These are phyloP conservation scores for Xiphophorus couchianus DNA, from an alignment of 2,113 vertebrate species.

Conservation along the genomic window DNA sequence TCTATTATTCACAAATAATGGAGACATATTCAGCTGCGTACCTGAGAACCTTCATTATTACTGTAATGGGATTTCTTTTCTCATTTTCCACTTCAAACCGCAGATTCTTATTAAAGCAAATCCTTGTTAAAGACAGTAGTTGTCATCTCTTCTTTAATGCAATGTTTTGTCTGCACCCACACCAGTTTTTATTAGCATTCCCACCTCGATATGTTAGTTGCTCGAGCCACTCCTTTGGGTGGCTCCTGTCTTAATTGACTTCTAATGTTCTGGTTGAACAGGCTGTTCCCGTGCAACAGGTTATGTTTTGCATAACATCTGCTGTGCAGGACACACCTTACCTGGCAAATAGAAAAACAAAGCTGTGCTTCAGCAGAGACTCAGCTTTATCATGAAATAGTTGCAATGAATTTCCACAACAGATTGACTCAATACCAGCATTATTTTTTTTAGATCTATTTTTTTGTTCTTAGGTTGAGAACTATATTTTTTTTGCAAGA, in stretches of 20 bases:
- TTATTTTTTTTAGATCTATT: too few species aligned
- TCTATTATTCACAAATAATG: neutral
- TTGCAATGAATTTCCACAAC: too few species aligned
- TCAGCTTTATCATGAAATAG: too few species aligned
- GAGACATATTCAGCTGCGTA: neutral
- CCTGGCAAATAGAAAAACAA: too few species aligned
- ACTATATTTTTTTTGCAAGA: too few species aligned
- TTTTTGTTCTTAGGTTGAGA: too few species aligned
- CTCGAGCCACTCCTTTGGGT: neutral
- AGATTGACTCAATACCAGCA: too few species aligned
- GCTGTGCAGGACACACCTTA: neutral
- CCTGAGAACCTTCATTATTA: neutral
- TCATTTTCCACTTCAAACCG: slow-evolving; percentile 3
- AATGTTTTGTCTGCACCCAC: too few species aligned
- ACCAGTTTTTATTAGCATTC: neutral
- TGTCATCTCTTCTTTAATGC: neutral
- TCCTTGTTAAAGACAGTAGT: slow-evolving; percentile 1
- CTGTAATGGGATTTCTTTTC: neutral
- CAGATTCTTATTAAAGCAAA: slow-evolving; percentile 49
- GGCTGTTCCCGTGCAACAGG: neutral
- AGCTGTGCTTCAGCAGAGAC: too few species aligned
- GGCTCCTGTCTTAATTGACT: neutral
- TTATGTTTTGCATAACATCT: neutral
- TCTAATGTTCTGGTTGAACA: neutral
- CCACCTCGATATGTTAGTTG: neutral